Conservation (phyloP, 2,888 invertebrate species). For the Ormyrus nitidulus region DNA sequence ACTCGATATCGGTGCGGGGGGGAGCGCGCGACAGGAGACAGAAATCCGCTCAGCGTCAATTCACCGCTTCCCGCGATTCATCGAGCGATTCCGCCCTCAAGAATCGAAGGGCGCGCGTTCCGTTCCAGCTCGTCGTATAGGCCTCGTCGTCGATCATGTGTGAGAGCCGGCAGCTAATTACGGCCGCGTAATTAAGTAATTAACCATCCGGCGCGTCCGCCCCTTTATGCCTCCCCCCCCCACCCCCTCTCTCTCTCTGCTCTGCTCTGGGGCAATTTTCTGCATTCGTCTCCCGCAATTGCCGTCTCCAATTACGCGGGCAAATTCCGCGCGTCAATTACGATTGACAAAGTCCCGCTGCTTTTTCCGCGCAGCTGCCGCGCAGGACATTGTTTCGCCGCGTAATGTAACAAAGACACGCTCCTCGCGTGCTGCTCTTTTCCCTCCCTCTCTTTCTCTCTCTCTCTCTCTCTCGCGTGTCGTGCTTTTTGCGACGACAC, state of each 20-base stretch:
- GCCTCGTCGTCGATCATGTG: constrained; percentile 22
- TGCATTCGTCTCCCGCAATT: constrained; percentile 20
- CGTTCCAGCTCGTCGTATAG: not conserved
- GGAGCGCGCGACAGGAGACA: no score
- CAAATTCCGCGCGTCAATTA: not conserved
- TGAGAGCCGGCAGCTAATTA: constrained; percentile 63
- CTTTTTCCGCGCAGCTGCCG: not conserved
- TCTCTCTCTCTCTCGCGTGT: constrained; percentile 10
- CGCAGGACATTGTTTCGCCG: constrained; percentile 21
- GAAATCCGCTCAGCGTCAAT: not conserved
- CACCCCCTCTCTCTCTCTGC: no score
- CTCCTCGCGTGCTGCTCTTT: constrained; percentile 23
- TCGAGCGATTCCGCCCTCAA: not conserved
- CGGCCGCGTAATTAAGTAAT: constrained; percentile 70
- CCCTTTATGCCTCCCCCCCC: no score
- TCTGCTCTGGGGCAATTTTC: constrained; percentile 10
- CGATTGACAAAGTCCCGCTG: not conserved
- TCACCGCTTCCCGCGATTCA: not conserved
- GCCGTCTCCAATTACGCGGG: constrained; percentile 37
- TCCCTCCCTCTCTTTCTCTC: not conserved
- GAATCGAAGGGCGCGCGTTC: no score
- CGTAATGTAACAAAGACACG: constrained; percentile 49
- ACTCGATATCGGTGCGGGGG: no score
- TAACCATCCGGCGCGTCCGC: constrained; percentile 62
- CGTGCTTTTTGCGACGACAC: not conserved